Evolutionary conservation across 2,888 invertebrate species (phyloP).

Genomic region (Sipha maydis): DNA sequence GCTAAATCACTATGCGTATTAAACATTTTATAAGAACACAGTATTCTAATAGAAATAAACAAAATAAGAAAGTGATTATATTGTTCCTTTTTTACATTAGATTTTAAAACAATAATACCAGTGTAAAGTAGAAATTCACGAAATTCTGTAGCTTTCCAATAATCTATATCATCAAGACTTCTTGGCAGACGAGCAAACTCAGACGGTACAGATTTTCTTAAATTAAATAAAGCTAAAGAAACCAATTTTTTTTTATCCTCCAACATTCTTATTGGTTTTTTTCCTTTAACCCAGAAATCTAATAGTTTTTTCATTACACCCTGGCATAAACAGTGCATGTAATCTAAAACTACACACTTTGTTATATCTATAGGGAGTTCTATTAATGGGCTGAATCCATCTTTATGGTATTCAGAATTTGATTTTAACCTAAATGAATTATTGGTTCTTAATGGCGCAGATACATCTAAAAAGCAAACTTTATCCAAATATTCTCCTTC

Average conservation of each 20-base stretch:
- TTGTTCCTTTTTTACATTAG: no score
- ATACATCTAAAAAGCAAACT: slow-evolving; percentile 6
- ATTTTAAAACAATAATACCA: no score
- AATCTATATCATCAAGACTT: no score
- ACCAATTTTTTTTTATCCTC: background rate
- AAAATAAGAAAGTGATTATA: no score
- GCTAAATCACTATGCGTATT: no score
- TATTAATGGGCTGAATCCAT: no score
- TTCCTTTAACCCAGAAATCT: background rate
- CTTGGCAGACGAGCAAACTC: background rate
- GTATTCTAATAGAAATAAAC: no score
- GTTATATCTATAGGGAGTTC: no score
- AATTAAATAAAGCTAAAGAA: background rate
- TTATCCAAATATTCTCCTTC: background rate
- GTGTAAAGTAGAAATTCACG: no score
- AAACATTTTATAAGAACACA: no score
- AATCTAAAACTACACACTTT: no score
- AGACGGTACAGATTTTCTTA: background rate
- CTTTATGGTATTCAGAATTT: background rate
- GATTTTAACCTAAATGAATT: slow-evolving; percentile 8
- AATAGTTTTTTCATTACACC: slow-evolving; percentile 11
- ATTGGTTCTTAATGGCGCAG: slow-evolving; percentile 3
- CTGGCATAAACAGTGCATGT: slow-evolving; percentile 7
- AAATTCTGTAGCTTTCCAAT: no score
- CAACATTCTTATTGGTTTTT: background rate